Evolutionary conservation across 2,888 invertebrate species (phyloP).

Genomic region (Dryadula phaetusa): DNA sequence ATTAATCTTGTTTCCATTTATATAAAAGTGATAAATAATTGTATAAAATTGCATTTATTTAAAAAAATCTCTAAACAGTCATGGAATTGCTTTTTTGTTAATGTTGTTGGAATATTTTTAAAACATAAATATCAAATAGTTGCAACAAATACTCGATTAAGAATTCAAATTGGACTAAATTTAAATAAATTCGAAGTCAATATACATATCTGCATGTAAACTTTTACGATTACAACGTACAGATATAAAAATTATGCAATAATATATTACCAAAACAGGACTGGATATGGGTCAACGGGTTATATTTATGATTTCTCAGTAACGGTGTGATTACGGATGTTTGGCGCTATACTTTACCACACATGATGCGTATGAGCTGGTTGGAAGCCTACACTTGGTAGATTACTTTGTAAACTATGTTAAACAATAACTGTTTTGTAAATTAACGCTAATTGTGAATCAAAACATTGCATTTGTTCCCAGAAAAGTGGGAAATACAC

Average conservation of each 20-base stretch:
- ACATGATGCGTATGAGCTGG: slow-evolving; percentile 56
- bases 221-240: slow-evolving; percentile 47
- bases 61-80: no score
- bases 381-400: slow-evolving; percentile 60
- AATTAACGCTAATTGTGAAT: slow-evolving; percentile 49
- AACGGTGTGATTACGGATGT: slow-evolving; percentile 75
- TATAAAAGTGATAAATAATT: no score
- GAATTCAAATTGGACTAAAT: slow-evolving; percentile 8
- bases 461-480: slow-evolving; percentile 39
- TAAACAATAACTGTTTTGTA: slow-evolving; percentile 51
- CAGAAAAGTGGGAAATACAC: slow-evolving; percentile 24
- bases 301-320: slow-evolving; percentile 75
- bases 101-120: background rate
- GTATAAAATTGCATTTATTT: no score
- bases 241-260: slow-evolving; percentile 71
- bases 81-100: no score
- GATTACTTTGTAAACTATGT: slow-evolving; percentile 62
- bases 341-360: slow-evolving; percentile 64
- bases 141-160: background rate
- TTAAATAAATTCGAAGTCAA: background rate
- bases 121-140: background rate
- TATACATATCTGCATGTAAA: background rate
- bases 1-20: no score
- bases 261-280: slow-evolving; percentile 70
- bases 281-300: slow-evolving; percentile 72